A percentile compares a stretch with the other conserved stretches of the same genome.
Conservation (phyloP, 2,113 vertebrate genomes). For the Delphinus delphis region DNA sequence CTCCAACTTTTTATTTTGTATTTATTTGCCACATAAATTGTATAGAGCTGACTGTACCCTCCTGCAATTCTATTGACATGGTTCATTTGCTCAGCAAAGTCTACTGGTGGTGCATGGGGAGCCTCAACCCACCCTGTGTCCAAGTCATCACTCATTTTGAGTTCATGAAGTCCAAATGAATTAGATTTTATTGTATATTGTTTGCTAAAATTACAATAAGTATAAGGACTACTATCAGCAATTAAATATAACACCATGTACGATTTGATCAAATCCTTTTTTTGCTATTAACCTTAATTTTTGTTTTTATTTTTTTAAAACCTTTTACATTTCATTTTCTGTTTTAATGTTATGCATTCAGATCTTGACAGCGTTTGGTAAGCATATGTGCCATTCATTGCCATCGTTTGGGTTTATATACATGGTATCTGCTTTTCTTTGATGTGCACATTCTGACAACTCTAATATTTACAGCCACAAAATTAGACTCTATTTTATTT, state of each 20-base stretch:
- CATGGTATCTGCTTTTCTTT: slow-evolving; percentile 79
- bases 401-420: slow-evolving; percentile 76
- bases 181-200: slow-evolving; percentile 37
- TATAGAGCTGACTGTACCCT: not conserved
- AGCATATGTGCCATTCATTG: slow-evolving; percentile 84
- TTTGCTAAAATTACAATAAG: slow-evolving; percentile 72
- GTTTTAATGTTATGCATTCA: slow-evolving; percentile 86
- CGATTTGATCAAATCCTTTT: slow-evolving; percentile 75
- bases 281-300: slow-evolving; percentile 79
- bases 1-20: not conserved
- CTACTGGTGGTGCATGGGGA: not conserved
- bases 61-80: not conserved
- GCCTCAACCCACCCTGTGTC: not conserved
- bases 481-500: not conserved
- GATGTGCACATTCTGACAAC: slow-evolving; percentile 51
- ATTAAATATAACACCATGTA: slow-evolving; percentile 74
- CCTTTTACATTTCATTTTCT: slow-evolving; percentile 86
- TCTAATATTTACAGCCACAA: slow-evolving; percentile 46
- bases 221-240: slow-evolving; percentile 74
- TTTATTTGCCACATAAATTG: not conserved
- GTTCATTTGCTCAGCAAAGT: slow-evolving; percentile 40
- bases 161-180: slow-evolving; percentile 5
- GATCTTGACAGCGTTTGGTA: slow-evolving; percentile 87
- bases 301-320: slow-evolving; percentile 75
- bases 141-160: slow-evolving; percentile 8